These are phyloP conservation scores for Ochropleura plecta DNA, from an alignment of 2,888 invertebrate species.

Conservation along the genomic window DNA sequence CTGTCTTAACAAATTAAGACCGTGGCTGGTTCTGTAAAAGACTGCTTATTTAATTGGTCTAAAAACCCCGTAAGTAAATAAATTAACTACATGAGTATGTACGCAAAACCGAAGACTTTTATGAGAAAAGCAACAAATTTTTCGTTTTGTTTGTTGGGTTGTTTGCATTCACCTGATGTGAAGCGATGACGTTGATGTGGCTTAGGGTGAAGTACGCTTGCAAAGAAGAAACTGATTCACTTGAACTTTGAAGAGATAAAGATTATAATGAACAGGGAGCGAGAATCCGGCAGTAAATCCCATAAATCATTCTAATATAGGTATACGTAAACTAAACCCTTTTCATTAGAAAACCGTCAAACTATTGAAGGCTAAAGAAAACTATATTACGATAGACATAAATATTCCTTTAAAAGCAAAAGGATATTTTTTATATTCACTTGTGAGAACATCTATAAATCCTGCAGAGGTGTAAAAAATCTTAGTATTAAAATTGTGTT, in stretches of 20 bases:
- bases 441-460: neutral
- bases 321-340: too few relatives aligned
- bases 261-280: too few relatives aligned
- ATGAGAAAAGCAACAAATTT: neutral
- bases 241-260: too few relatives aligned
- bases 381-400: neutral
- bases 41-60: neutral
- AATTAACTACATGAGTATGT: neutral
- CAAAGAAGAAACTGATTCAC: too few relatives aligned
- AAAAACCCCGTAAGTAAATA: neutral
- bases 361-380: neutral
- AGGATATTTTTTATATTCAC: neutral
- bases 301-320: too few relatives aligned
- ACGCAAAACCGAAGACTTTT: neutral
- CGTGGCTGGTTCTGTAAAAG: conserved; percentile 4
- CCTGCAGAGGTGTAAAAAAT: neutral
- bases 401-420: too few relatives aligned
- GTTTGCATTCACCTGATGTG: too few relatives aligned
- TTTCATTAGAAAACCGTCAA: neutral
- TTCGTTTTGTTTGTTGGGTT: neutral
- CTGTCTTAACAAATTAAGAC: conserved; percentile 31
- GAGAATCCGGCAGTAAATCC: too few relatives aligned
- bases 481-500: neutral
- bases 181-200: too few relatives aligned
- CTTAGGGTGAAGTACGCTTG: too few relatives aligned